Percentiles rank a stretch among this genome's conserved stretches.
phyloP scores from a whole-genome alignment of 2,888 invertebrate species.

The Drymonia ruficornis region DNA sequence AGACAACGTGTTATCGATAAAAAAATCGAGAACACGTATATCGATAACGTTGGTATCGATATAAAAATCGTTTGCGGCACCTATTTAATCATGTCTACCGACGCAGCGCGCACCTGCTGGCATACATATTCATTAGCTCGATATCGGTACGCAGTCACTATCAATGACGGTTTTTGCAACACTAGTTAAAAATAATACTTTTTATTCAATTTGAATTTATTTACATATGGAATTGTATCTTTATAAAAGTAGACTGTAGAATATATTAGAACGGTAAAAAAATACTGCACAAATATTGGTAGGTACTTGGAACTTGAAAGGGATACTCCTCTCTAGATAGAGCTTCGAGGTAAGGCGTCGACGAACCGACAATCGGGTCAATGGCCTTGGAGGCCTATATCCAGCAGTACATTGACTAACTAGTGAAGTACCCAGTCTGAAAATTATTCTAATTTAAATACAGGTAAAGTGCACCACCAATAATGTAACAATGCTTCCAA shows the following conservation, averaged over 20 bases:
- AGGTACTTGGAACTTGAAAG: background rate
- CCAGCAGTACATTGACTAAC: background rate
- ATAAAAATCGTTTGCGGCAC: constrained; percentile 77
- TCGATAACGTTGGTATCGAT: constrained; percentile 63
- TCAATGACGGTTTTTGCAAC: constrained; percentile 72
- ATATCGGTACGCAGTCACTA: constrained; percentile 69
- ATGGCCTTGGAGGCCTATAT: background rate
- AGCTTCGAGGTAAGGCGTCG: background rate
- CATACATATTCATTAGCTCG: constrained; percentile 81
- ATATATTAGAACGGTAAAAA: no score
- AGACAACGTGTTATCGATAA: constrained; percentile 51
- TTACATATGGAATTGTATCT: background rate
- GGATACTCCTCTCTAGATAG: background rate
- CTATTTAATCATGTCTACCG: constrained; percentile 73
- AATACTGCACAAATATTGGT: no score
- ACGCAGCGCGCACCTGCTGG: constrained; percentile 66
- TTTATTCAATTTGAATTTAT: constrained; percentile 34
- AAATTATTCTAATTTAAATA: no score
- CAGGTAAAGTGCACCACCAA: background rate
- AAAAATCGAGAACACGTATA: constrained; percentile 49
- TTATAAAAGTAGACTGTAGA: no score
- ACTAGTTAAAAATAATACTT: constrained; percentile 38
- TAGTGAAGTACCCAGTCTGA: no score
- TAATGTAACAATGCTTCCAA: background rate
- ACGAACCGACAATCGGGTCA: background rate